phyloP scores from a whole-genome alignment of 2,888 invertebrate species.

The Aphidius colemani region DNA sequence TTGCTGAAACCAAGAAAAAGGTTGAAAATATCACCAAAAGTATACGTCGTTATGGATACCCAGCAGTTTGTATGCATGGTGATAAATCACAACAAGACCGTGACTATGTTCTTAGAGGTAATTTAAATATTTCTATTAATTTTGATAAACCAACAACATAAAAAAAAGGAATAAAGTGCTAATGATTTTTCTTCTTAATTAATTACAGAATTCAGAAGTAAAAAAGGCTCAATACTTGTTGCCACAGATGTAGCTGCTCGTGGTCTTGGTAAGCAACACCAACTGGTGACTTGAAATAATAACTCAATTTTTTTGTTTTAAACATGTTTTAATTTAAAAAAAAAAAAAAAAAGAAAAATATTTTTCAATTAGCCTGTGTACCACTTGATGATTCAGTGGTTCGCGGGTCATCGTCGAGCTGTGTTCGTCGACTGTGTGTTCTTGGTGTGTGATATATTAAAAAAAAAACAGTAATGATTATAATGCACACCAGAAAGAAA shows the following conservation, averaged over 20 bases:
- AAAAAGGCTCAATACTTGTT: slow-evolving; percentile 86
- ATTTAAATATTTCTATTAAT: not conserved
- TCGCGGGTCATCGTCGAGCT: slow-evolving; percentile 53
- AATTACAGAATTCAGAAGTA: slow-evolving; percentile 78
- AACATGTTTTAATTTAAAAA: too few relatives aligned
- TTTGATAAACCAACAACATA: not conserved
- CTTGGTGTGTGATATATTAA: too few relatives aligned
- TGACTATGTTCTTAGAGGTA: slow-evolving; percentile 80
- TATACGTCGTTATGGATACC: slow-evolving; percentile 78
- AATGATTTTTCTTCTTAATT: slow-evolving; percentile 21
- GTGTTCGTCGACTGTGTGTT: slow-evolving; percentile 47
- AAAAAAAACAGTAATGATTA: too few relatives aligned
- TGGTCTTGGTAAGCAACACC: slow-evolving; percentile 80
- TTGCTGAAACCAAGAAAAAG: slow-evolving; percentile 95
- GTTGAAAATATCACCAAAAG: slow-evolving; percentile 84
- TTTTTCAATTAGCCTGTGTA: slow-evolving; percentile 40
- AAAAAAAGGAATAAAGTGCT: slow-evolving; percentile 9
- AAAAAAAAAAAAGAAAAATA: too few relatives aligned
- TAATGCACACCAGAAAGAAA: not conserved
- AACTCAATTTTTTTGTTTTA: too few relatives aligned
- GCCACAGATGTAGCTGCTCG: slow-evolving; percentile 98
- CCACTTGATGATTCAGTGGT: slow-evolving; percentile 48
- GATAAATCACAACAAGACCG: slow-evolving; percentile 95
- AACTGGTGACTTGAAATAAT: too few relatives aligned
- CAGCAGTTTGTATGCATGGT: slow-evolving; percentile 91